Evolutionary conservation across 2,797 vertebrate genomes (phyloP), one percentile per base, ranked within the genome.

Genomic region (Dallia pectoralis): DNA sequence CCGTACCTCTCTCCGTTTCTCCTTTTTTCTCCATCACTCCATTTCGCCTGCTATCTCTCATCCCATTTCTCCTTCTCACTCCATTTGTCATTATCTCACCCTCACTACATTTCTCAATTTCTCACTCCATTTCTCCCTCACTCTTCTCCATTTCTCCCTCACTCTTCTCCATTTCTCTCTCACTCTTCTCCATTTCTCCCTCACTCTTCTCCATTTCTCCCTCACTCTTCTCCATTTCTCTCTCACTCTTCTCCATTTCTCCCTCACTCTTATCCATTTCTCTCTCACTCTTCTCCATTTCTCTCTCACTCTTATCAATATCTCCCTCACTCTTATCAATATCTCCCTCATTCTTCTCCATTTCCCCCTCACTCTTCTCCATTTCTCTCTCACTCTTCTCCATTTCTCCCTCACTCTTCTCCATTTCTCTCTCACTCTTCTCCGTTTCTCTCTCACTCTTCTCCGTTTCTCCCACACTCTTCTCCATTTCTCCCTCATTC

Each of bases 301-400:
- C n/a, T n/a, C n/a, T n/a, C n/a, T n/a, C n/a, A n/a, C n/a, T n/a
- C n/a, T n/a, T n/a, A 16, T 53, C 51, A 2, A 16, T 53, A 14
- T 51, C 49, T 51, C 49, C 19, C 51, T 12, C 4, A 16, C 49
- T 51, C 11, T n/a, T n/a, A n/a, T 51, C 40, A 2, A 12, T 15
- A 12, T 44, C 49, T 16, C 49, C 19, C 49, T 51, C 49, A 16
- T 19, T 12, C 49, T 51, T n/a, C n/a, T n/a, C 51, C 51, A 6
- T 53, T 6, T 5, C 51, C 6, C 14, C n/a, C 51, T 22, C 51
- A 19, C 51, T 59, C n/a, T 56, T 56, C 18, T n/a, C n/a, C n/a
- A n/a, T 81, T 85, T 86, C 86, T 81, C 83, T 84, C 86, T 88
- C 47, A 74, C 72, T 74, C 73, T n/a, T n/a, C n/a, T n/a, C n/a